Evolutionary conservation across 2,888 invertebrate genomes (phyloP).

Genomic region (Glaucopsyche alexis): DNA sequence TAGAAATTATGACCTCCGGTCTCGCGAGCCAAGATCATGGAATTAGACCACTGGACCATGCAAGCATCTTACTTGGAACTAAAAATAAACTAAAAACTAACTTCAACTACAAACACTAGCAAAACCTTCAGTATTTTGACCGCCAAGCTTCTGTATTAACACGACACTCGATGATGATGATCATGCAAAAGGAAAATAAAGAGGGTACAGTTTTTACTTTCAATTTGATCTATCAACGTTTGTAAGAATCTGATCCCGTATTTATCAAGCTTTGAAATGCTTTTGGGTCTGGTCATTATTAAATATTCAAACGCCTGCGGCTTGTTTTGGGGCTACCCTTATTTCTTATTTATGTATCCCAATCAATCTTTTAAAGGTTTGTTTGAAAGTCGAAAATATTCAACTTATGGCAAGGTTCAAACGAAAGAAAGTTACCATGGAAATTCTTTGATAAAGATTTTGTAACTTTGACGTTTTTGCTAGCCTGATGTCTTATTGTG

Average conservation of each 20-base stretch:
- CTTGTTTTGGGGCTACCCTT: slow-evolving; percentile 3
- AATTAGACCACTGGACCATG: too few relatives aligned
- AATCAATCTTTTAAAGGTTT: slow-evolving; percentile 26
- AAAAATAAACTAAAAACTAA: too few relatives aligned
- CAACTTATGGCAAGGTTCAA: neutral
- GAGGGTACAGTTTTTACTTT: neutral
- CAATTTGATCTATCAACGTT: slow-evolving; percentile 15
- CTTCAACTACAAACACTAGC: too few relatives aligned
- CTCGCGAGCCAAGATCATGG: too few relatives aligned
- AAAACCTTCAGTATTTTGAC: too few relatives aligned
- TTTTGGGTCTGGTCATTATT: neutral
- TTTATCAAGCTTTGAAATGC: slow-evolving; percentile 22
- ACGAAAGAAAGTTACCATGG: neutral
- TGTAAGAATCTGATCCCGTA: slow-evolving; percentile 5
- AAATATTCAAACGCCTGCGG: slow-evolving; percentile 17
- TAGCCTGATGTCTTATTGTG: neutral
- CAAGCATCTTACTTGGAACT: too few relatives aligned
- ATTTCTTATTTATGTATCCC: slow-evolving; percentile 16
- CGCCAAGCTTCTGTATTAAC: too few relatives aligned
- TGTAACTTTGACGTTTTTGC: neutral
- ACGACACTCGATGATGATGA: too few relatives aligned
- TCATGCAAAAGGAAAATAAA: neutral
- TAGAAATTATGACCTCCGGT: too few relatives aligned
- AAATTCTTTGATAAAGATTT: neutral
- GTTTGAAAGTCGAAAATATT: neutral